Evolutionary conservation across 2,797 vertebrate genomes (phyloP), one percentile per base, ranked within the genome.

Genomic region (Xenops minutus): DNA sequence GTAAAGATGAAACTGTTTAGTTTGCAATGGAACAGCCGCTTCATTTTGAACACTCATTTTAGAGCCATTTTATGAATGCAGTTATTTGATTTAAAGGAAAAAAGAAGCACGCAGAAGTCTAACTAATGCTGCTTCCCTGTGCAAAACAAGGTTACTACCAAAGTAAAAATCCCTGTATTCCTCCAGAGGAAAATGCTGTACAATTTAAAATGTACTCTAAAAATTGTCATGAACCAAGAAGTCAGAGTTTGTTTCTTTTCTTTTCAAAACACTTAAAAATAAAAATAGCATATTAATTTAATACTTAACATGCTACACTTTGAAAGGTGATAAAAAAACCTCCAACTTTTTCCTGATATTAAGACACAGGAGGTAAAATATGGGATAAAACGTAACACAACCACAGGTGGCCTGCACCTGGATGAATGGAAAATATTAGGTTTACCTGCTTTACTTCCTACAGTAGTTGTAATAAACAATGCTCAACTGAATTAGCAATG

Each of bases 391-490:
- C 7, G 0, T 73, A 94, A 95, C 54, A 73, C 49, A 95, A 56
- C 85, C 75, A 95, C 96, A 97, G 97, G 97, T 97, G 96, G 88
- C 97, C 95, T 89, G 96, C 96, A 98, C 97, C 97, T 98, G 96
- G 95, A 48, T 54, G 72, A 84, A 96, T 73, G 89, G 85, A 88
- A 96, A 95, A 89, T 71, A 94, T 20, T 85, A 82, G 55, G 7
- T 32, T 78, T 76, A 79, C 75, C 51, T 62, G 81, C 84, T 96
- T 95, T 92, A 80, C 76, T 96, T 97, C 95, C 93, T 94, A 95
- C 73, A 96, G 93, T 95, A 97, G 96, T 85, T 88, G 59, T 71
- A 95, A 69, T 89, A 95, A 97, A 87, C 54, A 22, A 44, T 49
- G 75, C 68, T 97, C 58, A 85, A 74, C 41, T 87, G 85, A 95